Evolutionary conservation across 2,888 invertebrate genomes (phyloP), one percentile per base, ranked within the genome.

Genomic region (Conistra vaccinii): DNA sequence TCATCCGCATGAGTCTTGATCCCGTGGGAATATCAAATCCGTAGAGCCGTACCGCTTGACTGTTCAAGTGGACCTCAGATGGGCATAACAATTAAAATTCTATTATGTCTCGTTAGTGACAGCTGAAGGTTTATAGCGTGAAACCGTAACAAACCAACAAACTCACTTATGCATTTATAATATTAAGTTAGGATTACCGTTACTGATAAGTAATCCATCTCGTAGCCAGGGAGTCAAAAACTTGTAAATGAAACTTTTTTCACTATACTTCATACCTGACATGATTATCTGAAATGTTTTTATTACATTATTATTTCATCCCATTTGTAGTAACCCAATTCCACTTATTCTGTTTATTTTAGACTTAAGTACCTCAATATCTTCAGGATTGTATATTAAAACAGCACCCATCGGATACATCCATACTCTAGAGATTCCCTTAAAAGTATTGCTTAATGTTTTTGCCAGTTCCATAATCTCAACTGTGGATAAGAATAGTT

Each of bases 141-240:
- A 39, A 39, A 39, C 1, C 39, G 0, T 9, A 39, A 39, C 10
- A 39, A 39, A 39, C 10, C 10, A 39, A 39, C 39, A 39, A 39
- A 10, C 39, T 39, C 39, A 39, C 39, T 39, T 9, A 10, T 10
- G 10, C 10, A 39, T 39, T 39, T 39, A 39, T 39, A 39, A 39
- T 10, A 39, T 39, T 39, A 35, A 39, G 39, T 39, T 39, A 39
- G 10, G 39, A 39, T 83, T 90, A 94, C 94, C 94, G 65, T 87
- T 89, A 76, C 97, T 97, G 9, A 95, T 90, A 3, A 97, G 91
- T 1, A 97, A 88, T 23, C 97, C 97, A n/a, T 96, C 95, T 17
- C 95, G 94, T 35, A 97, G 87, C 94, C 97, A 97, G 0, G 97
- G 96, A 35, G 91, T 92, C 4, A 97, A 79, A 72, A 97, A 93